Conservation (phyloP, 1,140 invertebrate species). For the Calephelis virginiensis region DNA sequence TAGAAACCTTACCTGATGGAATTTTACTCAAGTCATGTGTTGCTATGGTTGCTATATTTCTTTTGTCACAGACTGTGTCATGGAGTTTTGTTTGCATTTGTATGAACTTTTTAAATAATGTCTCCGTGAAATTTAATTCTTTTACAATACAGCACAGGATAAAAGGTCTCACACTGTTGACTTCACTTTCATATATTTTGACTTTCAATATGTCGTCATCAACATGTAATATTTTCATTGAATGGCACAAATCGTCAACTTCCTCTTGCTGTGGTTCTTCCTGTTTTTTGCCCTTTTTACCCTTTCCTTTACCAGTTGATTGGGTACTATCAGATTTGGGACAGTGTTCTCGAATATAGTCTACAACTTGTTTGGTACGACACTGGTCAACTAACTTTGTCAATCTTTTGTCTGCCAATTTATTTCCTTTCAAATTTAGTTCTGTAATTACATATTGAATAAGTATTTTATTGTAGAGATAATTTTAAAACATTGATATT, state of each 20-base stretch:
- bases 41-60: slow-evolving; percentile 88
- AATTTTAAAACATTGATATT: too few species aligned
- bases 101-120: slow-evolving; percentile 88
- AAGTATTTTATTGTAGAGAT: not conserved
- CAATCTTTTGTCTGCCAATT: slow-evolving; percentile 84
- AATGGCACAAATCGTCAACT: slow-evolving; percentile 52
- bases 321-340: slow-evolving; percentile 61
- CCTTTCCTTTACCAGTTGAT: slow-evolving; percentile 65
- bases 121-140: slow-evolving; percentile 82
- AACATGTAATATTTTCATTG: slow-evolving; percentile 79
- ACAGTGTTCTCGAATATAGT: slow-evolving; percentile 84
- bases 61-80: slow-evolving; percentile 87
- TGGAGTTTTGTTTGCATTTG: slow-evolving; percentile 89
- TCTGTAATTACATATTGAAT: slow-evolving; percentile 59
- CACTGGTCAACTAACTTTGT: slow-evolving; percentile 86
- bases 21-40: slow-evolving; percentile 88
- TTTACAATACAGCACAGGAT: slow-evolving; percentile 86
- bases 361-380: slow-evolving; percentile 82
- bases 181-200: slow-evolving; percentile 76
- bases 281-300: slow-evolving; percentile 73
- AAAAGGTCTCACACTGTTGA: slow-evolving; percentile 82
- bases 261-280: slow-evolving; percentile 55
- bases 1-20: slow-evolving; percentile 60
- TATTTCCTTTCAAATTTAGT: slow-evolving; percentile 85
- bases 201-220: slow-evolving; percentile 78